phyloP scores from a whole-genome alignment of 2,113 vertebrate species.

The Dunckerocampus dactyliophorus region DNA sequence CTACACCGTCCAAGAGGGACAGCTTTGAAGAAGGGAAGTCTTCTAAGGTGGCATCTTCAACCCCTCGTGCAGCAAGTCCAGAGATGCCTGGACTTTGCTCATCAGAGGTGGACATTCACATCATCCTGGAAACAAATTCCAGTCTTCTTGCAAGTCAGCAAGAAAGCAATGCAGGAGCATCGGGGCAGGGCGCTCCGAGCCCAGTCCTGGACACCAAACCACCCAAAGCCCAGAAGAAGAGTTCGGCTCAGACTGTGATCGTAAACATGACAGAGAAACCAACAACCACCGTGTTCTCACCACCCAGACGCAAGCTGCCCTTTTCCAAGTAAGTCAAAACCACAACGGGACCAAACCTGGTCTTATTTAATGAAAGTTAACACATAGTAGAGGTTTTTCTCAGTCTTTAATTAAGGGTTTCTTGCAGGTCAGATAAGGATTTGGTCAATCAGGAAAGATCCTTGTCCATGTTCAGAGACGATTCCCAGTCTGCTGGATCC shows the following conservation, averaged over 20 bases:
- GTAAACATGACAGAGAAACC: slow-evolving; percentile 74
- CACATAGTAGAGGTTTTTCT: neutral
- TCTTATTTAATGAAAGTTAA: neutral
- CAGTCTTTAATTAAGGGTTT: neutral
- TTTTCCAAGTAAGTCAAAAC: slow-evolving; percentile 78
- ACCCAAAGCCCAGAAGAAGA: slow-evolving; percentile 66
- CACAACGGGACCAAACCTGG: too few relatives aligned
- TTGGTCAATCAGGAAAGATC: slow-evolving; percentile 74
- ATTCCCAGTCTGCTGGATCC: slow-evolving; percentile 63
- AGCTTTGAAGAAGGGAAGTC: neutral
- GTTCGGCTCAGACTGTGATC: slow-evolving; percentile 66
- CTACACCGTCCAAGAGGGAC: slow-evolving; percentile 8
- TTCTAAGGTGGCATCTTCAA: neutral
- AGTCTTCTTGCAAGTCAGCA: slow-evolving; percentile 1
- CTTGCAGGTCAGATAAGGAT: slow-evolving; percentile 77
- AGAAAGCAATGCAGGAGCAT: slow-evolving; percentile 24
- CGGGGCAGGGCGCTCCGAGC: slow-evolving; percentile 54
- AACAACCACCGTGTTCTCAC: slow-evolving; percentile 74
- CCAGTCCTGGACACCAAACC: slow-evolving; percentile 65
- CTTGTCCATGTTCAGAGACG: slow-evolving; percentile 70
- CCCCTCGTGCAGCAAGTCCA: neutral
- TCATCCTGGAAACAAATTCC: slow-evolving; percentile 32
- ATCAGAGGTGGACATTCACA: slow-evolving; percentile 49
- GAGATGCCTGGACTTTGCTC: slow-evolving; percentile 16
- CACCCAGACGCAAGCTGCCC: slow-evolving; percentile 76